Evolutionary conservation across 2,797 vertebrate genomes (phyloP).

Genomic region (Mormyrus proboscirostris): DNA sequence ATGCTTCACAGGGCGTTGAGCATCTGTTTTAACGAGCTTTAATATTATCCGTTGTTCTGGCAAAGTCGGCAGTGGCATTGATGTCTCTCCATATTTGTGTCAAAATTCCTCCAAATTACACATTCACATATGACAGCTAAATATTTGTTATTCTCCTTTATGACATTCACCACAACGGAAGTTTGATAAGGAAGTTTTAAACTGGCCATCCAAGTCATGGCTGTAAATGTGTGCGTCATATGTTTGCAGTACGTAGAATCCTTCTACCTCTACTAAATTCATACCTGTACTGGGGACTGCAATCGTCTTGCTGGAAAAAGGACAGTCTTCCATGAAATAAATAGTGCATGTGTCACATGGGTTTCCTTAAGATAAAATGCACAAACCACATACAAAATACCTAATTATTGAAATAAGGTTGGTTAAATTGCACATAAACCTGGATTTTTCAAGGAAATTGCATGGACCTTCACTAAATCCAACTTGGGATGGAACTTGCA

Average conservation of each 20-base stretch:
- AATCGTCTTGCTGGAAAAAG: neutral
- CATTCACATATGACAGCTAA: neutral
- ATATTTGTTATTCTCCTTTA: neutral
- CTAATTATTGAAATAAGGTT: neutral
- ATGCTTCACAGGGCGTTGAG: neutral
- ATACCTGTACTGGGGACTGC: neutral
- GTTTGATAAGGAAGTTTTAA: neutral
- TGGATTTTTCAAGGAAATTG: neutral
- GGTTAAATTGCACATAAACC: neutral
- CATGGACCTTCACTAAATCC: neutral
- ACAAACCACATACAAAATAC: neutral
- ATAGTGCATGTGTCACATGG: neutral
- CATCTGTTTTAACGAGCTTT: neutral
- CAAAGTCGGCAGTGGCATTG: neutral
- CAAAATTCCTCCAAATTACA: neutral
- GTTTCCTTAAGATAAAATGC: neutral
- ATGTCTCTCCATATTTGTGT: neutral
- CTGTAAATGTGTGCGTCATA: neutral
- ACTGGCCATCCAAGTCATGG: neutral
- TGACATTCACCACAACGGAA: neutral
- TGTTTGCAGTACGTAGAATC: neutral
- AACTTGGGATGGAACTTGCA: too few species aligned
- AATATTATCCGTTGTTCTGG: neutral
- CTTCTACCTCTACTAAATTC: neutral
- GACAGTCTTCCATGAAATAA: neutral